These are phyloP conservation scores for Dryocosmus kuriphilus DNA, from an alignment of 2,888 invertebrate species.

Conservation along the genomic window DNA sequence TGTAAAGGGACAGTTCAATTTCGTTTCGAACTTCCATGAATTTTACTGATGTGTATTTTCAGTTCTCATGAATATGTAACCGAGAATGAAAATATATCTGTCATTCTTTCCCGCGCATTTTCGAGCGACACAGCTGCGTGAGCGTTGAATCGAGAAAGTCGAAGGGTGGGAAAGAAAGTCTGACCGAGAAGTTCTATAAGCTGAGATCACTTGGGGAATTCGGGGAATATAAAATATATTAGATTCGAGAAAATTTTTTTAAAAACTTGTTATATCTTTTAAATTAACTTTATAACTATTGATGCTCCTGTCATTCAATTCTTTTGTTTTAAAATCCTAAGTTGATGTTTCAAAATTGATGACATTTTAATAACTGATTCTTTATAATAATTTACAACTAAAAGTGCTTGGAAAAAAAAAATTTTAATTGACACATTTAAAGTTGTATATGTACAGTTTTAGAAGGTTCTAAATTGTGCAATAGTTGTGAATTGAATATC, in stretches of 20 bases:
- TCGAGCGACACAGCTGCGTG: background rate
- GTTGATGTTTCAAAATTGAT: too few relatives aligned
- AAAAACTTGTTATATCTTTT: too few relatives aligned
- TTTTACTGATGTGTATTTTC: constrained; percentile 30
- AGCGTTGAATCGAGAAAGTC: constrained; percentile 23
- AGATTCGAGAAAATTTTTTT: background rate
- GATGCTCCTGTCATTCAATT: too few relatives aligned
- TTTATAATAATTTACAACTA: too few relatives aligned
- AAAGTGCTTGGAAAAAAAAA: too few relatives aligned
- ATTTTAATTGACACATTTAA: too few relatives aligned
- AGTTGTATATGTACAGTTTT: too few relatives aligned
- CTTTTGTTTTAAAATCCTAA: too few relatives aligned
- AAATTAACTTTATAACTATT: too few relatives aligned
- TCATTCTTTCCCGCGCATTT: constrained; percentile 33
- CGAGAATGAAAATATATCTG: constrained; percentile 13
- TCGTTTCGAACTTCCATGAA: constrained; percentile 26
- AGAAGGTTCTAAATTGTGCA: too few relatives aligned
- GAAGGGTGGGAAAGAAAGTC: constrained; percentile 7
- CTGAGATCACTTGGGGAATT: background rate
- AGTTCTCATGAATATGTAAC: constrained; percentile 32
- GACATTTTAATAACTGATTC: too few relatives aligned
- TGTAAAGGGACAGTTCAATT: constrained; percentile 38
- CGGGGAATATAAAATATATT: background rate
- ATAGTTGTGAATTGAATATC: too few relatives aligned
- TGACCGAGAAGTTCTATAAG: background rate